These are phyloP conservation scores for Gadopsis bispinosus DNA, from an alignment of 2,797 vertebrate genomes.

Conservation along the genomic window DNA sequence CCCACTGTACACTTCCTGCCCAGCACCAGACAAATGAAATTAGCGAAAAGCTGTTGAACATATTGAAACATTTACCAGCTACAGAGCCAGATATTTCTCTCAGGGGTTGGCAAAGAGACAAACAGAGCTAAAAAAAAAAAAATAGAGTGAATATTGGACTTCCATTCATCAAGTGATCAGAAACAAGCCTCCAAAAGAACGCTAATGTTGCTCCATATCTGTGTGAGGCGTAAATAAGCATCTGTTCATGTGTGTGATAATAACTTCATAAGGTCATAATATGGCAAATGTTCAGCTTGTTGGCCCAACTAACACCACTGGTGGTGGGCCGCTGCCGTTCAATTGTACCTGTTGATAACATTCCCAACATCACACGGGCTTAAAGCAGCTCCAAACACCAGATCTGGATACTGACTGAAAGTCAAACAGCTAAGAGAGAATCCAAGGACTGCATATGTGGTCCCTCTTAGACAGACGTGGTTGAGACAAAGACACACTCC, in stretches of 20 bases:
- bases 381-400: not conserved
- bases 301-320: too few relatives aligned
- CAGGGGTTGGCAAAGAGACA: not conserved
- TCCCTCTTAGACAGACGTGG: not conserved
- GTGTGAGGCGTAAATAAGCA: not conserved
- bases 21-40: not conserved
- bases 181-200: not conserved
- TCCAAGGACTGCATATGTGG: not conserved
- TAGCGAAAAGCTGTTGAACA: not conserved
- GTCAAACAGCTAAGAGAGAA: not conserved
- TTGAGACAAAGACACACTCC: not conserved
- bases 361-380: not conserved
- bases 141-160: not conserved
- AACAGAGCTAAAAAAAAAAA: not conserved
- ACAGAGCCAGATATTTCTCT: not conserved
- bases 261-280: not conserved
- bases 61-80: not conserved
- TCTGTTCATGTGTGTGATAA: not conserved
- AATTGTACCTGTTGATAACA: not conserved
- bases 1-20: not conserved
- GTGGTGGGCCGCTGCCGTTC: too few relatives aligned
- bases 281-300: not conserved
- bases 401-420: not conserved
- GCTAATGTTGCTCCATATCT: not conserved
- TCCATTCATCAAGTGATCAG: not conserved